Base-by-base conservation (phyloP, 2,888 invertebrate species). In the Hemistola chrysoprasaria region DNA sequence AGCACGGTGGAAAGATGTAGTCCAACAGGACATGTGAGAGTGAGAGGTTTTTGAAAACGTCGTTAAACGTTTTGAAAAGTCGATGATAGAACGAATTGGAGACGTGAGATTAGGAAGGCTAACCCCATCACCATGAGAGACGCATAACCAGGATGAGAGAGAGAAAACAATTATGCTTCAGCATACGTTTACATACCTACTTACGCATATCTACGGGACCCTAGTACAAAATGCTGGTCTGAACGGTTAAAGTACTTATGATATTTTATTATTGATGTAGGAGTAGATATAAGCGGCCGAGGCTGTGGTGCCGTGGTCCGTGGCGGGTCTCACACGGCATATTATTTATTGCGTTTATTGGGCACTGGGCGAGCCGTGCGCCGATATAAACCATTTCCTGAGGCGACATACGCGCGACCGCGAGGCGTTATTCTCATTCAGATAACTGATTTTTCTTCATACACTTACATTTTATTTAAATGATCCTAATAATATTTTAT, bases 271-370 rank as follows among this genome's bases (percentile, higher is more conserved):
- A 71, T 69, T 61, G 40, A 59, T 59, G 59, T 66, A 70, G 62
- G 65, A 72, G 68, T 75, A 65, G 74, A 79, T 78, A 77, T 67
- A 76, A 59, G 65, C 35, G 33, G 65, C 65, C 69, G 77, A 16
- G 78, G n/a, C n/a, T 78, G 70, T 71, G 63, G 76, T 70, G 72
- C 71, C 71, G 70, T 72, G 76, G 72, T 73, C 71, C 71, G 70
- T 72, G 76, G 72, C 72, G 72, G 70, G 75, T 69, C 78, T 80
- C 82, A 83, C 83, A 81, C 84, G 82, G 74, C 70, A 58, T 72
- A 77, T 82, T 81, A 83, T 87, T 86, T 84, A 86, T 78, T 58
- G 68, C 74, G 62, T 78, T 79, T 84, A 86, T 84, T 84, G 83
- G 77, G 62, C 70, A 67, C 72, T 71, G 75, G 75, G 40, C 41